These are phyloP conservation scores for Disparrhopalites patrizii DNA, from an alignment of 2,888 invertebrate genomes.

Conservation along the genomic window DNA sequence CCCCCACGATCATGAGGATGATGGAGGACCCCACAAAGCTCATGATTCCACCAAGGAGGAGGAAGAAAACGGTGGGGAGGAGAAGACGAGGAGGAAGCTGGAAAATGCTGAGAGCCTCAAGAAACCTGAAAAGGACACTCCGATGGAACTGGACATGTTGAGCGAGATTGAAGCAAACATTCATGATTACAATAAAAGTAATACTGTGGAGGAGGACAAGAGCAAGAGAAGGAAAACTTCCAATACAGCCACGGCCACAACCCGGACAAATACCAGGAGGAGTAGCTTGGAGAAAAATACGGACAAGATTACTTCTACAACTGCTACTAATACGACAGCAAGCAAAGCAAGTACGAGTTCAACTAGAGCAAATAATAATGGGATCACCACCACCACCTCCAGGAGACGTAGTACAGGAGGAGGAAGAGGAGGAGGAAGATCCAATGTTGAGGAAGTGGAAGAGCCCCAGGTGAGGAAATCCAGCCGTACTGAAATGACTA, in stretches of 20 bases:
- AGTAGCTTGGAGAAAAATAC: too few relatives aligned
- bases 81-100: conserved; percentile 3
- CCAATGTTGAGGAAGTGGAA: conserved; percentile 4
- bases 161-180: conserved; percentile 10
- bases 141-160: background rate
- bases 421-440: conserved; percentile 2
- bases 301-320: too few relatives aligned
- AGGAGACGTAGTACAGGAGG: background rate
- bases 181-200: conserved; percentile 21
- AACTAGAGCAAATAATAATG: conserved; percentile 7
- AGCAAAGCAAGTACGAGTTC: background rate
- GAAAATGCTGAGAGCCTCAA: background rate
- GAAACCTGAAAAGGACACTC: background rate
- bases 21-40: conserved; percentile 27
- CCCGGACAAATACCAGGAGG: conserved; percentile 22
- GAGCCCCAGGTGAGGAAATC: conserved; percentile 13
- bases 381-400: background rate
- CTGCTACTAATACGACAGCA: background rate
- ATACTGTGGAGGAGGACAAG: conserved; percentile 14
- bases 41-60: conserved; percentile 21
- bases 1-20: conserved; percentile 32
- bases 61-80: background rate
- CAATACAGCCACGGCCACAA: conserved; percentile 25
- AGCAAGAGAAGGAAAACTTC: conserved; percentile 27
- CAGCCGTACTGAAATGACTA: background rate